Conservation (phyloP, 2,888 invertebrate species). For the Pecten maximus region DNA sequence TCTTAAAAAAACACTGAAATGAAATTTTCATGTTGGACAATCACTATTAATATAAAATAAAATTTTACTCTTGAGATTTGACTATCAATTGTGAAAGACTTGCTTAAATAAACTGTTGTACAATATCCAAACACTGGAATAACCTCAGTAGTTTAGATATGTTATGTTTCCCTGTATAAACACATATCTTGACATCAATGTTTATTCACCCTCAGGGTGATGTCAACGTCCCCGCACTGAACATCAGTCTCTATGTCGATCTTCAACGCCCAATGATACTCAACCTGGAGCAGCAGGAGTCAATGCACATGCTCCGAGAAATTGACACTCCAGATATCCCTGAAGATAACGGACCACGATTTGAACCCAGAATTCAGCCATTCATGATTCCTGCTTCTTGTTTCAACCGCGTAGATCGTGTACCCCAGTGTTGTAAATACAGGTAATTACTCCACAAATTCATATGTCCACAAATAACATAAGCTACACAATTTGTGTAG, state of each 20-base stretch:
- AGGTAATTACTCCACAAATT: constrained; percentile 64
- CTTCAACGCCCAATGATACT: constrained; percentile 75
- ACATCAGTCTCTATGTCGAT: constrained; percentile 74
- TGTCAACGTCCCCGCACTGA: constrained; percentile 79
- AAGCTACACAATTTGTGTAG: too few species aligned
- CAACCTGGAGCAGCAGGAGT: constrained; percentile 70
- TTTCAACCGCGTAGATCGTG: constrained; percentile 52
- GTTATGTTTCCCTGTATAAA: background rate
- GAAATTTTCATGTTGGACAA: too few species aligned
- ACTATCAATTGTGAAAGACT: too few species aligned
- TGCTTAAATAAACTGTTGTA: too few species aligned
- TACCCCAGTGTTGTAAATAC: constrained; percentile 68
- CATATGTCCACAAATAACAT: too few species aligned
- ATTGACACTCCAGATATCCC: constrained; percentile 63
- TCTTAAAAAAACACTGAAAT: too few species aligned
- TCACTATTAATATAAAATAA: too few species aligned
- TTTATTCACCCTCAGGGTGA: constrained; percentile 73
- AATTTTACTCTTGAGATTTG: too few species aligned
- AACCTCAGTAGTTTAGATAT: too few species aligned
- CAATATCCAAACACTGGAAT: too few species aligned
- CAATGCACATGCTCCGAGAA: constrained; percentile 59
- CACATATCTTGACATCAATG: too few species aligned
- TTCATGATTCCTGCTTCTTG: constrained; percentile 73
- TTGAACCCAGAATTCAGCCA: constrained; percentile 64
- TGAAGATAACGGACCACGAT: constrained; percentile 52